Evolutionary conservation across 2,888 invertebrate species (phyloP).

Genomic region (Hedychridium roseum): DNA sequence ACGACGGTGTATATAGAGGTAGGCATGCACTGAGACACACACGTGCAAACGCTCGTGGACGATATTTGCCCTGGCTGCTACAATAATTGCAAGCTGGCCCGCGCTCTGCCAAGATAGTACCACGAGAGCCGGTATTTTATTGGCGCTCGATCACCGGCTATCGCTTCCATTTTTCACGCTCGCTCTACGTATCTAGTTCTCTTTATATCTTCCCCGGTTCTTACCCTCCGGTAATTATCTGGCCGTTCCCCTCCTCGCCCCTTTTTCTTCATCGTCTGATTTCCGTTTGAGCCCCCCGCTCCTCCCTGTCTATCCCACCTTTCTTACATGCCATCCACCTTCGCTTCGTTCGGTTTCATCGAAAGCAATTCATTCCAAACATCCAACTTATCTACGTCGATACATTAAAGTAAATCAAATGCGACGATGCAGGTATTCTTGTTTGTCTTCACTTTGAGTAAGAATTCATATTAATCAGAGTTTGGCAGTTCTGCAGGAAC

Average conservation of each 20-base stretch:
- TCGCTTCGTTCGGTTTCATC: too few species aligned
- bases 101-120: constrained; percentile 23
- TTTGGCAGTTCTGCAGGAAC: too few species aligned
- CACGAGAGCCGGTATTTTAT: constrained; percentile 28
- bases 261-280: constrained; percentile 8
- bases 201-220: constrained; percentile 10
- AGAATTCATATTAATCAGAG: too few species aligned
- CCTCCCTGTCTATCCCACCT: constrained; percentile 5
- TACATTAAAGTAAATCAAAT: too few species aligned
- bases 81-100: constrained; percentile 34
- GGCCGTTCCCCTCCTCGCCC: constrained; percentile 16
- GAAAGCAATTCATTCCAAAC: too few species aligned
- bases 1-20: too few species aligned
- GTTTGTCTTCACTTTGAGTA: too few species aligned
- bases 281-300: background rate
- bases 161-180: constrained; percentile 32
- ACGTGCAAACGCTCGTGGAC: too few species aligned
- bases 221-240: constrained; percentile 33
- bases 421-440: too few species aligned
- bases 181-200: constrained; percentile 21
- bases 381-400: too few species aligned
- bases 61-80: too few species aligned
- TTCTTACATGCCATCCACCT: constrained; percentile 9
- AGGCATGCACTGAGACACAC: too few species aligned
- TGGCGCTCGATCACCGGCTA: constrained; percentile 27